A percentile compares a stretch with the other conserved stretches of the same genome.
These are phyloP conservation scores for Ophthalmolycus amberensis DNA, from an alignment of 2,113 vertebrate species.

Conservation along the genomic window DNA sequence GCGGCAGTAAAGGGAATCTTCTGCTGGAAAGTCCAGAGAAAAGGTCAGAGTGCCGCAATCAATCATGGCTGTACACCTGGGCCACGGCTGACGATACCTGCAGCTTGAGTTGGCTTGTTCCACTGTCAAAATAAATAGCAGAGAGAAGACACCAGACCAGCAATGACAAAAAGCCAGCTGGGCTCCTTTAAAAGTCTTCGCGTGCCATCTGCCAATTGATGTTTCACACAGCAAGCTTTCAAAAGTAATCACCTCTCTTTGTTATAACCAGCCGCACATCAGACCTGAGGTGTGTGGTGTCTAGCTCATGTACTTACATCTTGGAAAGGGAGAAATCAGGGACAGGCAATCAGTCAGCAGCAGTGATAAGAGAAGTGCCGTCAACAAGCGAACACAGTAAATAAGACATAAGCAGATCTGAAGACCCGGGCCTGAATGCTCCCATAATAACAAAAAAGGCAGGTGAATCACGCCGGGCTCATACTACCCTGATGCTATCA, in stretches of 20 bases:
- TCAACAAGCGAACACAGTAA: slow-evolving; percentile 44
- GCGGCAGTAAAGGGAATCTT: slow-evolving; percentile 48
- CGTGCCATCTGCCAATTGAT: slow-evolving; percentile 77
- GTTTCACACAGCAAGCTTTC: slow-evolving; percentile 58
- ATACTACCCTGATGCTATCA: slow-evolving; percentile 60
- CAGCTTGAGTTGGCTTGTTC: slow-evolving; percentile 64
- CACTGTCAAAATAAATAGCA: slow-evolving; percentile 72
- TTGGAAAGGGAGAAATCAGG: slow-evolving; percentile 60
- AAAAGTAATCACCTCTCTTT: slow-evolving; percentile 67
- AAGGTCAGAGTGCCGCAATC: slow-evolving; percentile 62
- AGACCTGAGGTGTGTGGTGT: slow-evolving; percentile 67
- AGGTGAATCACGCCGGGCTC: slow-evolving; percentile 49
- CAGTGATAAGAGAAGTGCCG: slow-evolving; percentile 65
- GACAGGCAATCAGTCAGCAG: slow-evolving; percentile 68
- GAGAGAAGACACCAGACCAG: slow-evolving; percentile 46
- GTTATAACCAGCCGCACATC: slow-evolving; percentile 52
- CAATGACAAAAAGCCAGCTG: slow-evolving; percentile 71
- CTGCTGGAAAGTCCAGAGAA: slow-evolving; percentile 50
- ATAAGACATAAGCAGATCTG: slow-evolving; percentile 60
- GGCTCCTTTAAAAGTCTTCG: slow-evolving; percentile 65
- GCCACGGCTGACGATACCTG: slow-evolving; percentile 60
- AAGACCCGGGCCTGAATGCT: slow-evolving; percentile 45
- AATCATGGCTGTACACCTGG: slow-evolving; percentile 73
- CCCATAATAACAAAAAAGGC: slow-evolving; percentile 58
- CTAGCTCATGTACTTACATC: slow-evolving; percentile 64